phyloP scores from a whole-genome alignment of 2,113 vertebrate genomes.

The Thamnaconus septentrionalis region DNA sequence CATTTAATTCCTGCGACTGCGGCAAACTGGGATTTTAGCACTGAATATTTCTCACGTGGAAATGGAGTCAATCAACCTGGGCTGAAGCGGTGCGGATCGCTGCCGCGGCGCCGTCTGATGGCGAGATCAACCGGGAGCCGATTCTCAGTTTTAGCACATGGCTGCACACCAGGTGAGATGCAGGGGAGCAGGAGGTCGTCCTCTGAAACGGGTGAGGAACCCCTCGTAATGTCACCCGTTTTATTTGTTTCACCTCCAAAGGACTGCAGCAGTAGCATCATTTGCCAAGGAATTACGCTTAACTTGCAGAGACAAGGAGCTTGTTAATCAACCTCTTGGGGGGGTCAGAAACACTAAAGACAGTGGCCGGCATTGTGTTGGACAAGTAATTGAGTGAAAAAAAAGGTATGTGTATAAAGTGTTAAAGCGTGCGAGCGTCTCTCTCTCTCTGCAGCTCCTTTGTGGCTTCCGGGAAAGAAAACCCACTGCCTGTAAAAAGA shows the following conservation, averaged over 20 bases:
- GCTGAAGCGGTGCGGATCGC: slow-evolving; percentile 36
- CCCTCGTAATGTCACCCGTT: slow-evolving; percentile 3
- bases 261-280: slow-evolving; percentile 20
- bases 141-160: slow-evolving; percentile 50
- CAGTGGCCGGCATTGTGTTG: too few species aligned
- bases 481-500: neutral
- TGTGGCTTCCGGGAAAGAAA: neutral
- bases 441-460: slow-evolving; percentile 4
- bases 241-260: slow-evolving; percentile 1
- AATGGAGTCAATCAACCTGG: slow-evolving; percentile 19
- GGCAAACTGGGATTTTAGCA: slow-evolving; percentile 20
- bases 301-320: slow-evolving; percentile 19
- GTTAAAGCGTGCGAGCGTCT: slow-evolving; percentile 11
- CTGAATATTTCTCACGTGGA: slow-evolving; percentile 56
- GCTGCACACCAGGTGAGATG: slow-evolving; percentile 22
- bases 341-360: too few species aligned
- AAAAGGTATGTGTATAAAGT: slow-evolving; percentile 14
- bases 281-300: slow-evolving; percentile 13
- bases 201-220: neutral
- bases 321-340: too few species aligned
- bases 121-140: slow-evolving; percentile 45
- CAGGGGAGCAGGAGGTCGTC: slow-evolving; percentile 28
- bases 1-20: neutral
- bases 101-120: slow-evolving; percentile 47
- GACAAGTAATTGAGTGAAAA: neutral